phyloP scores from a whole-genome alignment of 2,113 vertebrate genomes.

The Clupea harengus region DNA sequence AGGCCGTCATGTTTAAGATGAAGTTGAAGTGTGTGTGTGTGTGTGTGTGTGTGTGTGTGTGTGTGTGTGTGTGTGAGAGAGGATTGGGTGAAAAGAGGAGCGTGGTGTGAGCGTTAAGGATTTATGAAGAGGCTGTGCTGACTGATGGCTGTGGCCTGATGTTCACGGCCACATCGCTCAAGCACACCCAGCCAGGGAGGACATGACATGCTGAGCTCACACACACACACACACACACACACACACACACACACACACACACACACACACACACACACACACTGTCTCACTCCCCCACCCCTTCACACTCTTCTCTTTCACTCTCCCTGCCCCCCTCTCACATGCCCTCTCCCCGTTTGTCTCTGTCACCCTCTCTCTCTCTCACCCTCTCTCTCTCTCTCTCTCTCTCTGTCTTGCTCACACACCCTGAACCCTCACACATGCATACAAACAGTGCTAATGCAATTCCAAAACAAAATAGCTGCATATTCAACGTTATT shows the following conservation, averaged over 20 bases:
- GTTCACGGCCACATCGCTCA: conserved; percentile 26
- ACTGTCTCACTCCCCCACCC: background rate
- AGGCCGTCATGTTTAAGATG: too few species aligned
- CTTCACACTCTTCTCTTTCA: conserved; percentile 1
- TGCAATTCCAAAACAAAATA: background rate
- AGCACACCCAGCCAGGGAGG: background rate
- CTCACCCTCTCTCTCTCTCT: background rate
- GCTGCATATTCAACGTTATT: background rate
- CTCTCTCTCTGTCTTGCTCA: background rate
- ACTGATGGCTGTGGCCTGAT: conserved; percentile 26
- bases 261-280: background rate
- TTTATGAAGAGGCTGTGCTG: conserved; percentile 31
- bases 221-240: background rate
- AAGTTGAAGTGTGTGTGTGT: too few species aligned
- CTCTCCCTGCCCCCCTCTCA: background rate
- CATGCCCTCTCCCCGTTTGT: background rate
- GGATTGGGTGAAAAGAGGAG: background rate
- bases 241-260: background rate
- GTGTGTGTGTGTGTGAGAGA: conserved; percentile 7
- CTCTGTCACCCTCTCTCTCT: background rate
- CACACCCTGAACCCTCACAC: background rate
- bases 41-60: background rate
- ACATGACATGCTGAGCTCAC: background rate
- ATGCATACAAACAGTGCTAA: background rate
- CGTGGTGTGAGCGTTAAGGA: conserved; percentile 9